These are phyloP conservation scores for Keiferia lycopersicella DNA, from an alignment of 2,888 invertebrate genomes.

Conservation along the genomic window DNA sequence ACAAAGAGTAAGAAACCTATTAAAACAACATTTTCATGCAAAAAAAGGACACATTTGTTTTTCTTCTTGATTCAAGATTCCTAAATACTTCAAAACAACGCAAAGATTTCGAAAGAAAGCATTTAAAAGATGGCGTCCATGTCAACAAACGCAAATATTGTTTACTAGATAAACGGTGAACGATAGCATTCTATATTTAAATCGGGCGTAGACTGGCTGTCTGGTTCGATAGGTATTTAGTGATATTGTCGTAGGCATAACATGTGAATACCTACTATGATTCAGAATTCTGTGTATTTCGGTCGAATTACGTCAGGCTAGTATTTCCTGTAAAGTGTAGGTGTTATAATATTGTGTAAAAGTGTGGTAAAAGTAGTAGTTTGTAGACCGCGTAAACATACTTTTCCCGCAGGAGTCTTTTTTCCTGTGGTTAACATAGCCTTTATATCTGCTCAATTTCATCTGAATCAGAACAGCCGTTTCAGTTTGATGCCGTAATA, in stretches of 20 bases:
- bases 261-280: slow-evolving; percentile 8
- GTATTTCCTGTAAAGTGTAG: neutral
- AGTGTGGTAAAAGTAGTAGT: no score
- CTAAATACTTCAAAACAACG: neutral
- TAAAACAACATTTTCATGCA: no score
- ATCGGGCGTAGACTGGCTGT: slow-evolving; percentile 17
- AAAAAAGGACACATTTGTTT: no score
- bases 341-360: neutral
- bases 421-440: no score
- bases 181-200: slow-evolving; percentile 10
- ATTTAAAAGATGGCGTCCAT: neutral
- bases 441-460: no score
- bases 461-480: no score
- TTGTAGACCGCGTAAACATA: no score
- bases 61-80: neutral
- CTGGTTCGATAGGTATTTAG: slow-evolving; percentile 11
- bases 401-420: no score
- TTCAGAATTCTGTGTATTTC: slow-evolving; percentile 23
- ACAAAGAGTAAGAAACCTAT: no score
- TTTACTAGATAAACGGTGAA: neutral
- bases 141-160: slow-evolving; percentile 1
- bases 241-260: neutral
- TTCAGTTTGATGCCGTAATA: no score
- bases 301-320: neutral
- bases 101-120: neutral